phyloP scores from a whole-genome alignment of 2,888 invertebrate species.

The Tinea trinotella region DNA sequence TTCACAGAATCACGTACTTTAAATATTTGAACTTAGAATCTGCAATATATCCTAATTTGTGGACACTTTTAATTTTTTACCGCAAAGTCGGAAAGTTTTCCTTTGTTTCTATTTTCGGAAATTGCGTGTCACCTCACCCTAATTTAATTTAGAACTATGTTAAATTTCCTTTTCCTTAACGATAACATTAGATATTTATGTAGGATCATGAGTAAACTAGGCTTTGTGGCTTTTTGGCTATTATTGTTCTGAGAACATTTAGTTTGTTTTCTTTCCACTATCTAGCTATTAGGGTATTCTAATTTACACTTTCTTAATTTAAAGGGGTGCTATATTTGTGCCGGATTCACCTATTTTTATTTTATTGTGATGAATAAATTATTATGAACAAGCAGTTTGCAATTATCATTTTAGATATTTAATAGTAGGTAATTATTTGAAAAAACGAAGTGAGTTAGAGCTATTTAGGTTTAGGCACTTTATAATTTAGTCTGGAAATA shows the following conservation, averaged over 20 bases:
- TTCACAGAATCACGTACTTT: conserved; percentile 6
- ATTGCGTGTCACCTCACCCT: not conserved
- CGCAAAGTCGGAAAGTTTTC: not conserved
- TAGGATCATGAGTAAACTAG: conserved; percentile 1
- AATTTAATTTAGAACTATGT: not conserved
- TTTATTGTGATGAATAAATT: no score
- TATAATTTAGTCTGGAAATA: no score
- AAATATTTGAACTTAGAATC: not conserved
- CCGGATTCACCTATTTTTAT: no score
- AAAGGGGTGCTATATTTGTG: no score
- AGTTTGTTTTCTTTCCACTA: not conserved
- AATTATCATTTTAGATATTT: no score
- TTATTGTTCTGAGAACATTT: not conserved
- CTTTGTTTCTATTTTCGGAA: not conserved
- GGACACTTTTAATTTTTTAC: not conserved
- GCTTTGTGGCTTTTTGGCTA: conserved; percentile 1
- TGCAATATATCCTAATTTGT: conserved; percentile 2
- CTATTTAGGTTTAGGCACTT: no score
- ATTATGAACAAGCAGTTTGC: no score
- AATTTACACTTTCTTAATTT: no score
- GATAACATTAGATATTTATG: not conserved
- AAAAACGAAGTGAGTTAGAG: no score
- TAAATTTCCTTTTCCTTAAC: not conserved
- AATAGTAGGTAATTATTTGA: no score
- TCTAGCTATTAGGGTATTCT: no score